Evolutionary conservation across 2,888 invertebrate genomes (phyloP).

Genomic region (Hesperia comma): DNA sequence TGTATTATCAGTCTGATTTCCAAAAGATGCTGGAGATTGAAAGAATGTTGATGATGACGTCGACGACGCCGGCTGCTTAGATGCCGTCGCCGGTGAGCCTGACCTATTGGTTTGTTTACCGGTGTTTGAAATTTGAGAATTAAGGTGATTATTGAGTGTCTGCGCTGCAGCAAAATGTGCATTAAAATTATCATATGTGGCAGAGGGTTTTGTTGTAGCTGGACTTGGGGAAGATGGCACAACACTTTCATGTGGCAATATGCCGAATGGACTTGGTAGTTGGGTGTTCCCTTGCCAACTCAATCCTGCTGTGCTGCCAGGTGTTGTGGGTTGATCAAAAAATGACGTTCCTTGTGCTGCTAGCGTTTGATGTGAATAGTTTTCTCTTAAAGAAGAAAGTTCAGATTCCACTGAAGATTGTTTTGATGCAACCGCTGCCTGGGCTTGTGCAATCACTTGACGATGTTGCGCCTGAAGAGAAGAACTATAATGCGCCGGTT

Average conservation of each 20-base stretch:
- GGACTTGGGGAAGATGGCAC: slow-evolving; percentile 86
- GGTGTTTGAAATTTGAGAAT: slow-evolving; percentile 85
- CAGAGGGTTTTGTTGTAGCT: slow-evolving; percentile 83
- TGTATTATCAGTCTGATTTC: slow-evolving; percentile 82
- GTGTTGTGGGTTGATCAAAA: slow-evolving; percentile 86
- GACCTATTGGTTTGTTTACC: slow-evolving; percentile 83
- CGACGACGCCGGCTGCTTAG: slow-evolving; percentile 80
- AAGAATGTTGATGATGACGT: slow-evolving; percentile 85
- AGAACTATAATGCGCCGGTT: slow-evolving; percentile 89
- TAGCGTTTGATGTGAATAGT: slow-evolving; percentile 84
- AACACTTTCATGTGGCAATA: slow-evolving; percentile 90
- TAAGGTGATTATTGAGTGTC: slow-evolving; percentile 85
- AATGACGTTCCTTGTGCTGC: slow-evolving; percentile 85
- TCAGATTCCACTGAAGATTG: slow-evolving; percentile 84
- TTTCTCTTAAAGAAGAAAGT: slow-evolving; percentile 83
- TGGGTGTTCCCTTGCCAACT: slow-evolving; percentile 90
- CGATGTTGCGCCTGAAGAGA: slow-evolving; percentile 87
- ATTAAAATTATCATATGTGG: slow-evolving; percentile 88
- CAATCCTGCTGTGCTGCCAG: slow-evolving; percentile 77
- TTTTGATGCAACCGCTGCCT: slow-evolving; percentile 82
- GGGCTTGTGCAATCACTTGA: slow-evolving; percentile 85
- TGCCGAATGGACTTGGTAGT: slow-evolving; percentile 89
- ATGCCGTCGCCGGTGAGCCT: slow-evolving; percentile 80
- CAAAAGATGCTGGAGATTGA: slow-evolving; percentile 85
- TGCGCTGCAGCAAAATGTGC: slow-evolving; percentile 88